Conservation (phyloP, 2,113 vertebrate species). For the Hippocampus guttulatus region DNA sequence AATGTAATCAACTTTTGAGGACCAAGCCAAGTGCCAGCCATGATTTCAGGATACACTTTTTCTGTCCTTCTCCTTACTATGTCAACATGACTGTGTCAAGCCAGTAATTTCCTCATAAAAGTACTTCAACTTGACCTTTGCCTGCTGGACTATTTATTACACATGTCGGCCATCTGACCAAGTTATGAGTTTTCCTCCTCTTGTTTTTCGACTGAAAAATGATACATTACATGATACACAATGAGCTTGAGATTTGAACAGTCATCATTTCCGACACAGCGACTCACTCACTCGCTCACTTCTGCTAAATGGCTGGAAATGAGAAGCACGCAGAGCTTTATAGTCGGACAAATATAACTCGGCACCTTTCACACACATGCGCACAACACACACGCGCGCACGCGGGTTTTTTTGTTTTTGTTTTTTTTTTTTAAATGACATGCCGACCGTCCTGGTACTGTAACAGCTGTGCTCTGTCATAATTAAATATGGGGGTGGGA, state of each 20-base stretch:
- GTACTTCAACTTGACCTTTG: no score
- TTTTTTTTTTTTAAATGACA: not conserved
- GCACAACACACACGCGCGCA: not conserved
- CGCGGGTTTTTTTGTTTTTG: not conserved
- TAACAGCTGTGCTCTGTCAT: not conserved
- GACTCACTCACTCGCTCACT: constrained; percentile 34
- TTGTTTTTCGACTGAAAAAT: not conserved
- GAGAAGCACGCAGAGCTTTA: constrained; percentile 36
- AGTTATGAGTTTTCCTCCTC: not conserved
- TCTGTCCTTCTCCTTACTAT: no score
- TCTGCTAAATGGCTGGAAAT: constrained; percentile 35
- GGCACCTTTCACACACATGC: constrained; percentile 8
- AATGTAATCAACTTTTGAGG: no score
- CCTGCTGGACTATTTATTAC: not conserved
- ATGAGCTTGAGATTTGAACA: constrained; percentile 18
- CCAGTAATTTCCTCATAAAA: no score
- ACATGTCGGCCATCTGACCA: not conserved
- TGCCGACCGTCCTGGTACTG: not conserved
- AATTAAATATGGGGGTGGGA: not conserved
- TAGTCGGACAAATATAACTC: constrained; percentile 37
- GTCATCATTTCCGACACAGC: constrained; percentile 22
- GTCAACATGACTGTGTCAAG: no score
- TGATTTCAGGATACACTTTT: no score
- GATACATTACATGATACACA: not conserved
- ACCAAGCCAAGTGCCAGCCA: no score